Evolutionary conservation across 2,113 vertebrate genomes (phyloP), one percentile per base, ranked within the genome.

Genomic region (Albula glossodonta): DNA sequence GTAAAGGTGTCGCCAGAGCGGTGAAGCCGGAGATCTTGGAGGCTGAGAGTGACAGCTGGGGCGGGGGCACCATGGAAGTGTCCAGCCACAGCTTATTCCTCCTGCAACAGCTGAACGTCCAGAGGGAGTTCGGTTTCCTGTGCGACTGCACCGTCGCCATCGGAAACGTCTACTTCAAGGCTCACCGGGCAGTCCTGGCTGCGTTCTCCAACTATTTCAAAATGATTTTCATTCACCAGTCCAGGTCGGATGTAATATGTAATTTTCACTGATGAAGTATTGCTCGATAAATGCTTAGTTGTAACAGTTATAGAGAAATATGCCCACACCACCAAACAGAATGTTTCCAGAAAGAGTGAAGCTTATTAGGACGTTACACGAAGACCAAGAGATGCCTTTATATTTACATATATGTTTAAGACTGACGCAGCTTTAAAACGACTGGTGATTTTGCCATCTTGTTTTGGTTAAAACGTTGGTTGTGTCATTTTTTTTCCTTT

Each of bases 191-290:
- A 0, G 98, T 99, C 78, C 96, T 99, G 50, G 98, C 98, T 78
- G 96, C 98, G 82, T 99, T 99, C 93, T 99, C 98, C 90, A 99
- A 98, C 96, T 99, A 99, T 95, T 99, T 99, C 95, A 99, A 99
- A 94, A 99, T 99, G 98, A 99, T 99, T 96, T 99, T 99, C 95
- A 99, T 99, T 91, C 98, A 99, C 86, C 98, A 99, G 94, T 97
- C 97, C 78, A 99, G 98, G 98, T 99, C 91, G 93, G 87, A 11
- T 57, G 22, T 2, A 5, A 2, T 25, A n/a, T 7, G 11, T 9
- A 74, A 74, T 25, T 25, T 22, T 74, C 19, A 70, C 5, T 9
- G 70, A 5, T 9, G 53, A 74, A 9, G 5, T 22, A 31, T 1
- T 66, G 17, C 0, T 19, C 3, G 6, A 66, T 19, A 66, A 2